These are phyloP conservation scores for Ectropis crepuscularia DNA, from an alignment of 2,888 invertebrate species.

Conservation along the genomic window DNA sequence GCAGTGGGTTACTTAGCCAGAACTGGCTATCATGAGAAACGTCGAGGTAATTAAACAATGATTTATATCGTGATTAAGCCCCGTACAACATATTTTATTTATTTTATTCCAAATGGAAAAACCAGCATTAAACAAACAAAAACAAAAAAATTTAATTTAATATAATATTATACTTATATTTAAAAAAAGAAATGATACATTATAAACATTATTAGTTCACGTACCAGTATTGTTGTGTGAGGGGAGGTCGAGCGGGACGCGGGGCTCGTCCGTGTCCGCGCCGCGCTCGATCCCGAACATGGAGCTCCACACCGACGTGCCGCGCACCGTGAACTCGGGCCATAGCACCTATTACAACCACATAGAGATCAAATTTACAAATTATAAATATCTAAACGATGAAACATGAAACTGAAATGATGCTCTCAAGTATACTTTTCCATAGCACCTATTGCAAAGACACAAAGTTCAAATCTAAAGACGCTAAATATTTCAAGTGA, in stretches of 20 bases:
- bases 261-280: constrained; percentile 53
- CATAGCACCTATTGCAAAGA: constrained; percentile 88
- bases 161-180: neutral
- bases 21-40: no score
- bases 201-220: no score
- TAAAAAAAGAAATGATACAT: no score
- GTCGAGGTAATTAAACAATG: no score
- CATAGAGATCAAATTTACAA: neutral
- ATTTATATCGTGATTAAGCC: no score
- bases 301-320: constrained; percentile 93
- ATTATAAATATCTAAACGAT: no score
- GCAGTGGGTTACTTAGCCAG: no score
- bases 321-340: constrained; percentile 93
- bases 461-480: neutral
- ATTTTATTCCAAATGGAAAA: no score
- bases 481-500: no score
- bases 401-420: no score
- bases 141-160: neutral
- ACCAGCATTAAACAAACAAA: neutral
- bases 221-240: constrained; percentile 41
- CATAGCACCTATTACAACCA: constrained; percentile 88
- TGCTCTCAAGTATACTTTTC: no score
- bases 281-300: constrained; percentile 88
- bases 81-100: no score
- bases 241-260: constrained; percentile 28